Conservation (phyloP, 1,140 invertebrate species). For the Episyrphus balteatus region DNA sequence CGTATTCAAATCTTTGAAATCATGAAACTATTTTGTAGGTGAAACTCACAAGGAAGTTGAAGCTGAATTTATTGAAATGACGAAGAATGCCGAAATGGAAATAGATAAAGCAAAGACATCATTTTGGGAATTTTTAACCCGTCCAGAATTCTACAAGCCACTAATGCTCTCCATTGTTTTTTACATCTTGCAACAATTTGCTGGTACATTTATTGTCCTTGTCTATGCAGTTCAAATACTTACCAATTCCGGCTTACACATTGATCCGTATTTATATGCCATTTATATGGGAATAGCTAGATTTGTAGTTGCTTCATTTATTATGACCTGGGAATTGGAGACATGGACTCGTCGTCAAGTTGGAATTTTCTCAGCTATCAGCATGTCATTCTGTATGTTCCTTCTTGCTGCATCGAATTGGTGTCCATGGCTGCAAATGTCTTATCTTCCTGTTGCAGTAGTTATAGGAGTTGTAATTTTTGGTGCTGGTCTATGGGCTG, state of each 20-base stretch:
- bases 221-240: conserved; percentile 63
- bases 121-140: conserved; percentile 13
- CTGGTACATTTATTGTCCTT: conserved; percentile 62
- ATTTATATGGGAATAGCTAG: conserved; percentile 45
- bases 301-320: conserved; percentile 39
- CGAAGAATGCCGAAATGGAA: conserved; percentile 14
- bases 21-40: too few relatives aligned
- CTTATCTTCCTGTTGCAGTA: conserved; percentile 41
- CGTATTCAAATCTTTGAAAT: too few relatives aligned
- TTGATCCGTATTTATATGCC: conserved; percentile 46
- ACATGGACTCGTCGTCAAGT: conserved; percentile 45
- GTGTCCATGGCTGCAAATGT: conserved; percentile 13
- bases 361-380: conserved; percentile 47
- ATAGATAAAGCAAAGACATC: conserved; percentile 21
- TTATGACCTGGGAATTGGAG: conserved; percentile 43
- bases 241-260: conserved; percentile 42
- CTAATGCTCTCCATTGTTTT: conserved; percentile 51
- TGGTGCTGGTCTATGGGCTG: conserved; percentile 48
- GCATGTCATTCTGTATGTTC: conserved; percentile 50
- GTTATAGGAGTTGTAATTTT: conserved; percentile 48
- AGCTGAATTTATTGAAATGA: conserved; percentile 21
- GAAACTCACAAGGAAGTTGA: conserved; percentile 32
- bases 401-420: conserved; percentile 36
- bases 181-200: conserved; percentile 69
- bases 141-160: conserved; percentile 46